Base-by-base conservation (phyloP, 2,797 vertebrate species). In the Poeciliopsis presidionis region DNA sequence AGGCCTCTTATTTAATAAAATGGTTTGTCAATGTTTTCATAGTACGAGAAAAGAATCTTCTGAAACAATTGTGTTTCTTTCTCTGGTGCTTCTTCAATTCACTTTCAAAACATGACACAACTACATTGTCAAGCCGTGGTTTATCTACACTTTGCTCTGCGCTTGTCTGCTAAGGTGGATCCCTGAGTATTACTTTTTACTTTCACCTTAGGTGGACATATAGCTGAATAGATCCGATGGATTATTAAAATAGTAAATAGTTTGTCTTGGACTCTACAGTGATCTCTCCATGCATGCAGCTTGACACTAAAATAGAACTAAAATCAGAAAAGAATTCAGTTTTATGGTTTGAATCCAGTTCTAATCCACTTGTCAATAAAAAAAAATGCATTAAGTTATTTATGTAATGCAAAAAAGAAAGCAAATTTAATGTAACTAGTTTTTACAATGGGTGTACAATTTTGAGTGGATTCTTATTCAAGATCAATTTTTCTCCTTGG, bases 181-280 rank as follows among this genome's bases (percentile, higher is more conserved):
- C 36, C 36, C 36, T 39, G 36, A 39, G 5, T 39, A 39, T 39
- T 39, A 39, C 3, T 5, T 39, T 36, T 39, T 39, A 39, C 5
- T 39, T 39, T 39, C 36, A 39, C 30, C 30, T 8, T 36, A 4
- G 16, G 28, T 36, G 3, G 14, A 20, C 7, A 36, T 65, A 18
- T 12, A 41, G 5, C 3, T 65, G 39, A 69, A 33, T 55, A 74
- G 25, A 70, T 53, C 46, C 61, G 46, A 78, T 43, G 78, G 70
- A 71, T 74, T 46, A 4, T 14, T 45, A 39, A 73, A 45, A 41
- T 13, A 13, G 7, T n/a, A 13, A 57, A 75, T 41, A 5, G 14
- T 63, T 45, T 28, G 7, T 45, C 72, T 74, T 59, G 28, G 51
- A 65, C 55, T 45, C 6, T 22, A 81, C 28, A 53, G 41, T 59